Percentiles rank a stretch among this genome's conserved stretches.
These are phyloP conservation scores for Ceratina australensis DNA, from an alignment of 1,140 invertebrate genomes.

Conservation along the genomic window DNA sequence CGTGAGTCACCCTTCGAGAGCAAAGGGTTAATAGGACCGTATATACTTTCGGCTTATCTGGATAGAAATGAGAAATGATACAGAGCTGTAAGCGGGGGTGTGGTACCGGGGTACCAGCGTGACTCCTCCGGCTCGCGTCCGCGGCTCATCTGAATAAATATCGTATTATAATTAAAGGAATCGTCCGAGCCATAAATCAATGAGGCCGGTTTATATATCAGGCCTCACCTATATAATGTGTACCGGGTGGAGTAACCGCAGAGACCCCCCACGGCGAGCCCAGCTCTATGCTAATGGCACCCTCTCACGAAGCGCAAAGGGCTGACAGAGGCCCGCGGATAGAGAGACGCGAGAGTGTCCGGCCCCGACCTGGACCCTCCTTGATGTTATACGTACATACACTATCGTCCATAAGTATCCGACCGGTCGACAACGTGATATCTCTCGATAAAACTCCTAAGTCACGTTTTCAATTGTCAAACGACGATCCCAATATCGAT, in stretches of 20 bases:
- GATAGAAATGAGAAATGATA: no score
- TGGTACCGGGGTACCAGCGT: slow-evolving; percentile 72
- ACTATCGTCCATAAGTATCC: no score
- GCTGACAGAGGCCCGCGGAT: slow-evolving; percentile 48
- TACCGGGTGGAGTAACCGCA: slow-evolving; percentile 64
- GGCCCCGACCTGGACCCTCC: slow-evolving; percentile 62
- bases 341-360: slow-evolving; percentile 47
- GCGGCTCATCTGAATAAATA: slow-evolving; percentile 78
- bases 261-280: slow-evolving; percentile 74
- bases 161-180: slow-evolving; percentile 80
- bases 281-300: slow-evolving; percentile 77
- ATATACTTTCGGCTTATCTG: no score
- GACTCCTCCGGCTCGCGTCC: slow-evolving; percentile 66
- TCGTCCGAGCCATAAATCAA: slow-evolving; percentile 78
- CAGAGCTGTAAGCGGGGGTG: not conserved
- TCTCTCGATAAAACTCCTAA: no score
- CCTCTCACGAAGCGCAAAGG: slow-evolving; percentile 71
- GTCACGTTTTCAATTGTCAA: no score
- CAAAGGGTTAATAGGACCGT: no score
- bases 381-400: slow-evolving; percentile 37
- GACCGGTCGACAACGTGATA: no score
- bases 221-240: slow-evolving; percentile 66
- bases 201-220: slow-evolving; percentile 78
- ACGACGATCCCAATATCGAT: no score
- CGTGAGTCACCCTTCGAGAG: no score